Conservation (phyloP, 2,888 invertebrate species). For the Sesamia inferens region DNA sequence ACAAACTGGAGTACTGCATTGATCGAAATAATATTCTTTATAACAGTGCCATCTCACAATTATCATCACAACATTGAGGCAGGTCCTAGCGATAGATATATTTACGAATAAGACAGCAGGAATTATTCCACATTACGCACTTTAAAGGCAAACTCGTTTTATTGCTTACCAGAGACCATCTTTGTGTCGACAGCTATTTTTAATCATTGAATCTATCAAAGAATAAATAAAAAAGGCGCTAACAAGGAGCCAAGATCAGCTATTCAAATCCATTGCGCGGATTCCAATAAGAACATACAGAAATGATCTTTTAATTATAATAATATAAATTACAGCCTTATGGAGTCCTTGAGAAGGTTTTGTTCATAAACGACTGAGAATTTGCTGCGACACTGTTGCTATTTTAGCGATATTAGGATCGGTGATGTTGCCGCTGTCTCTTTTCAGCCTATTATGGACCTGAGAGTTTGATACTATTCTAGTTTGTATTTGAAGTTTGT, state of each 20-base stretch:
- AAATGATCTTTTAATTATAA: slow-evolving; percentile 60
- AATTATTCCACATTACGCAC: slow-evolving; percentile 25
- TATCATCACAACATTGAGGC: not conserved
- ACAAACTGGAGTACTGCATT: slow-evolving; percentile 12
- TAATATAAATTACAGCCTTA: slow-evolving; percentile 70
- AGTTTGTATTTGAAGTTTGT: slow-evolving; percentile 81
- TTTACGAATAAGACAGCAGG: slow-evolving; percentile 18
- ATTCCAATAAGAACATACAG: slow-evolving; percentile 52
- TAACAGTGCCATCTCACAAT: slow-evolving; percentile 4
- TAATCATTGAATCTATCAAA: slow-evolving; percentile 8
- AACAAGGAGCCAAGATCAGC: slow-evolving; percentile 43
- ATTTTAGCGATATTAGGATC: slow-evolving; percentile 81
- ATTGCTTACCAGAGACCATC: slow-evolving; percentile 32
- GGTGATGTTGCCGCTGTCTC: slow-evolving; percentile 73
- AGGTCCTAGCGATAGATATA: not conserved
- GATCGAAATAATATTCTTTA: not conserved
- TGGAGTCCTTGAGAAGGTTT: slow-evolving; percentile 38
- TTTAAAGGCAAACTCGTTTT: slow-evolving; percentile 23
- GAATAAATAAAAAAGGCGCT: slow-evolving; percentile 42
- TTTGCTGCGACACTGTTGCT: slow-evolving; percentile 82
- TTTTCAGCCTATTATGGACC: slow-evolving; percentile 82
- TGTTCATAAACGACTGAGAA: slow-evolving; percentile 82
- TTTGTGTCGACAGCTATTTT: not conserved
- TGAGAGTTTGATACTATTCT: slow-evolving; percentile 79
- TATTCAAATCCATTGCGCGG: slow-evolving; percentile 39